Percentiles rank a stretch among this genome's conserved stretches.
Conservation (phyloP, 2,888 invertebrate genomes). For the Thecophora atra region DNA sequence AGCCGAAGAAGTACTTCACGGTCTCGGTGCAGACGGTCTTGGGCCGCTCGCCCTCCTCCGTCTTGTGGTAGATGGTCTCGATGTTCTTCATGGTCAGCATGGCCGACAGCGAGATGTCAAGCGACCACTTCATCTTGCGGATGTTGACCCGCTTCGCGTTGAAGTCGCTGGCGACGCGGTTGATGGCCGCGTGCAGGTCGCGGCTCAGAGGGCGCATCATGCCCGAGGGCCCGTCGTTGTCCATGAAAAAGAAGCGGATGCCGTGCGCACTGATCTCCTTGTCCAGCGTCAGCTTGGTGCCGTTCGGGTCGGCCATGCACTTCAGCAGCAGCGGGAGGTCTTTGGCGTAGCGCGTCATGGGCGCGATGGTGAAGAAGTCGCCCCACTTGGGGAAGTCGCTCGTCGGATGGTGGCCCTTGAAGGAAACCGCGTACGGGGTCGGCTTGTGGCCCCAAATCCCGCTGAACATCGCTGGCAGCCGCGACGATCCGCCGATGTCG, state of each 20-base stretch:
- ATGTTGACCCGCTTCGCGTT: slow-evolving; percentile 70
- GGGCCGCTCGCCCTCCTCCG: slow-evolving; percentile 72
- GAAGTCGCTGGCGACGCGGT: slow-evolving; percentile 64
- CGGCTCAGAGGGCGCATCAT: slow-evolving; percentile 67
- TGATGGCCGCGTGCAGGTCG: slow-evolving; percentile 63
- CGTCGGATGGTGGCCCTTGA: slow-evolving; percentile 76
- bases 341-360: slow-evolving; percentile 86
- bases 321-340: slow-evolving; percentile 82
- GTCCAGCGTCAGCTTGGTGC: slow-evolving; percentile 67
- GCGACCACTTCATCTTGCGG: slow-evolving; percentile 72
- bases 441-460: slow-evolving; percentile 95
- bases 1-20: slow-evolving; percentile 68
- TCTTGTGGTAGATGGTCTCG: slow-evolving; percentile 73
- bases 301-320: slow-evolving; percentile 71
- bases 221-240: slow-evolving; percentile 76
- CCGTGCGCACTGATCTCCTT: slow-evolving; percentile 69
- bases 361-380: slow-evolving; percentile 82
- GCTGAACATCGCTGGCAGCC: slow-evolving; percentile 89
- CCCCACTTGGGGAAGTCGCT: slow-evolving; percentile 71
- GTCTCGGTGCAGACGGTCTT: slow-evolving; percentile 73
- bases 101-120: slow-evolving; percentile 71
- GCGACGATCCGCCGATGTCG: slow-evolving; percentile 89
- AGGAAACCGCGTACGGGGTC: slow-evolving; percentile 74
- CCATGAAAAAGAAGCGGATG: slow-evolving; percentile 82
- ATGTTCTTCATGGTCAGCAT: slow-evolving; percentile 73